Evolutionary conservation across 2,113 vertebrate genomes (phyloP).

Genomic region (Patagioenas fasciata): DNA sequence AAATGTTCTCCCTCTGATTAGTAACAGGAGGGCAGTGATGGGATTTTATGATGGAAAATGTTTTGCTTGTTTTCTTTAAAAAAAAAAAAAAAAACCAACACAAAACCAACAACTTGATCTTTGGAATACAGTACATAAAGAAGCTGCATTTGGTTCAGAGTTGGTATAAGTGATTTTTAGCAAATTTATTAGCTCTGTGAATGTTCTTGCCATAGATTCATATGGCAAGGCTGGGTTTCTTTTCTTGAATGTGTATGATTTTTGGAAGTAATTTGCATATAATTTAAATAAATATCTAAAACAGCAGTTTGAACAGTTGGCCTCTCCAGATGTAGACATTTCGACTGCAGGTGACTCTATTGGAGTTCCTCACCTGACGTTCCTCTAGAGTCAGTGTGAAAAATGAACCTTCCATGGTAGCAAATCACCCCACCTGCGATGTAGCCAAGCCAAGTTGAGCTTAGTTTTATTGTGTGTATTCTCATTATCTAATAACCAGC

Average conservation of each 20-base stretch:
- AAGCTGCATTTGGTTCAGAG: not conserved
- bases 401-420: not conserved
- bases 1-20: not conserved
- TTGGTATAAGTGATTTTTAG: not conserved
- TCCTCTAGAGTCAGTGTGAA: not conserved
- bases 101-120: not conserved
- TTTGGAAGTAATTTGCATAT: not conserved
- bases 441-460: not conserved
- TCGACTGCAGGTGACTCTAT: not conserved
- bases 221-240: not conserved
- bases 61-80: not conserved
- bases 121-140: not conserved
- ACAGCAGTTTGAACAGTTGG: not conserved
- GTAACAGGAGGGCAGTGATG: not conserved
- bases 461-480: not conserved
- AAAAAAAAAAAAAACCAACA: not conserved
- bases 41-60: not conserved
- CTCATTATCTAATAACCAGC: not conserved
- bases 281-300: not conserved
- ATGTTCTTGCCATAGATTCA: not conserved
- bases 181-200: not conserved
- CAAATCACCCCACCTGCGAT: fast-evolving
- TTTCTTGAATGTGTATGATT: not conserved
- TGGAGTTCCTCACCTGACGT: not conserved
- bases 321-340: not conserved